Percentiles rank a stretch among this genome's conserved stretches.
phyloP scores from a whole-genome alignment of 2,888 invertebrate genomes.

The Drosophila conformis region DNA sequence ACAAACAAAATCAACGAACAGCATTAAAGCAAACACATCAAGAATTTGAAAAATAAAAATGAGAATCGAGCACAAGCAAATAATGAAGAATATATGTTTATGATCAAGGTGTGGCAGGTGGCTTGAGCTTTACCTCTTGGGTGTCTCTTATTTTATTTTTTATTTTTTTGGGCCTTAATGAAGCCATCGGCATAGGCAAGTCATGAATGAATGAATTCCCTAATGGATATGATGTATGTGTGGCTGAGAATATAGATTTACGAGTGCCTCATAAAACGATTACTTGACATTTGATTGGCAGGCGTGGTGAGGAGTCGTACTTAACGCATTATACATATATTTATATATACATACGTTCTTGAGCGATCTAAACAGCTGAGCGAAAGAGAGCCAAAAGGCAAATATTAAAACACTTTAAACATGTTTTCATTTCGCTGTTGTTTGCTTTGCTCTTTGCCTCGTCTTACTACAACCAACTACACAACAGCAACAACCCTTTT shows the following conservation, averaged over 20 bases:
- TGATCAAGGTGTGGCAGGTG: constrained; percentile 70
- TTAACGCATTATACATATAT: constrained; percentile 4
- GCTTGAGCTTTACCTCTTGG: constrained; percentile 16
- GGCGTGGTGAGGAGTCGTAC: constrained; percentile 11
- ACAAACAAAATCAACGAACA: constrained; percentile 50
- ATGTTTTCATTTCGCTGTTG: constrained; percentile 64
- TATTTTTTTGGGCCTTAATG: constrained; percentile 43
- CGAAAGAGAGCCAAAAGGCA: constrained; percentile 35
- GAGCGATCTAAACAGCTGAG: constrained; percentile 14
- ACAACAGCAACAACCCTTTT: constrained; percentile 54
- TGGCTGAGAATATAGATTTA: constrained; percentile 15
- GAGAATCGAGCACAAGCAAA: constrained; percentile 62
- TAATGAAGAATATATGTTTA: constrained; percentile 46
- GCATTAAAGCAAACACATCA: constrained; percentile 25
- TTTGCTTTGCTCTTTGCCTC: constrained; percentile 69
- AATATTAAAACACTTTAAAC: constrained; percentile 67
- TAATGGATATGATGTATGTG: constrained; percentile 41
- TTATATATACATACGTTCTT: not conserved
- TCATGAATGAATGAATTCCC: constrained; percentile 33
- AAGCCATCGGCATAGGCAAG: constrained; percentile 62
- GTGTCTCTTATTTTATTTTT: not conserved
- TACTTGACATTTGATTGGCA: constrained; percentile 56
- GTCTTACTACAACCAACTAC: constrained; percentile 62
- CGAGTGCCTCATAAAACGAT: constrained; percentile 40
- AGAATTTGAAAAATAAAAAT: constrained; percentile 25